Evolutionary conservation across 2,797 vertebrate species (phyloP).

Genomic region (Acridotheres tristis): DNA sequence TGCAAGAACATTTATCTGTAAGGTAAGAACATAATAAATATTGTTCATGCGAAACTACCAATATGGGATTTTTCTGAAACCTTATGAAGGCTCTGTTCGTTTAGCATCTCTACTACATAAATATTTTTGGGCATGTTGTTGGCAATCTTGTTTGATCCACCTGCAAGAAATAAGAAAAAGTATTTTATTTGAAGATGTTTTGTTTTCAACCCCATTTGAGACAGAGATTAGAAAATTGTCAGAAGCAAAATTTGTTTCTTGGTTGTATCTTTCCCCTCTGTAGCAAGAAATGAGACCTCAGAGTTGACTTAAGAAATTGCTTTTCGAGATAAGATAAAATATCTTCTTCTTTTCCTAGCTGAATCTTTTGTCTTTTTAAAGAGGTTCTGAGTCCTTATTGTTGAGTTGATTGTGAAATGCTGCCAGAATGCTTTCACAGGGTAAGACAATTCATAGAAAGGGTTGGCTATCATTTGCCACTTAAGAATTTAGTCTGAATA

Average conservation of each 20-base stretch:
- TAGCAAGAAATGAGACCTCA: background rate
- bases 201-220: background rate
- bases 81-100: background rate
- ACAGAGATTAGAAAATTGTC: slow-evolving; percentile 3
- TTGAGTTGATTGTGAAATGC: background rate
- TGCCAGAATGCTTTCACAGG: background rate
- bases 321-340: slow-evolving; percentile 3
- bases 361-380: background rate
- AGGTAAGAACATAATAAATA: background rate
- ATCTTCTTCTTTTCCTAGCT: background rate
- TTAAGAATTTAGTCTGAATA: background rate
- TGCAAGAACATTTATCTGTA: background rate
- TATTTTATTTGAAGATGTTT: background rate
- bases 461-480: background rate
- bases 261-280: background rate
- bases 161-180: background rate
- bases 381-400: background rate
- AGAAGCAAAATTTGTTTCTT: background rate
- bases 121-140: background rate
- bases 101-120: background rate
- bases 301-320: background rate
- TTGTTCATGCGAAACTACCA: rapidly evolving
- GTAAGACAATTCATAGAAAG: background rate
- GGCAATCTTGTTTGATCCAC: background rate
- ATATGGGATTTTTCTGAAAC: background rate